Percentiles rank a stretch among this genome's conserved stretches.
Conservation (phyloP, 1,140 invertebrate genomes). For the Apis mellifera region Amel_HAv3.1 CM009931.2:15296501-15297000, state of each 20-base stretch:
- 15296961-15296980: conserved; percentile 40
- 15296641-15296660: conserved; percentile 58
- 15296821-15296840: background rate
- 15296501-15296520: background rate
- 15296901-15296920: conserved; percentile 6
- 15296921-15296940: conserved; percentile 28
- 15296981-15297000: background rate
- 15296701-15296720: conserved; percentile 8
- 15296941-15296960: conserved; percentile 48
- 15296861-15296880: background rate
- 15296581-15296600: conserved; percentile 38
- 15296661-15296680: conserved; percentile 27
- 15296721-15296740: background rate
- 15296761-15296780: background rate
- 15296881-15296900: background rate
- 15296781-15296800: background rate
- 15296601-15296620: conserved; percentile 54
- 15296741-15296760: background rate
- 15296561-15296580: conserved; percentile 15
- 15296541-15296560: conserved; percentile 17
- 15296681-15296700: conserved; percentile 26
- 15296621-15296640: conserved; percentile 63
- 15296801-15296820: no score
- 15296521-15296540: conserved; percentile 18
- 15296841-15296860: background rate